A percentile compares a stretch with the other conserved stretches of the same genome.
Conservation (phyloP, 2,888 invertebrate species). For the Drosophila sordidula region DNA sequence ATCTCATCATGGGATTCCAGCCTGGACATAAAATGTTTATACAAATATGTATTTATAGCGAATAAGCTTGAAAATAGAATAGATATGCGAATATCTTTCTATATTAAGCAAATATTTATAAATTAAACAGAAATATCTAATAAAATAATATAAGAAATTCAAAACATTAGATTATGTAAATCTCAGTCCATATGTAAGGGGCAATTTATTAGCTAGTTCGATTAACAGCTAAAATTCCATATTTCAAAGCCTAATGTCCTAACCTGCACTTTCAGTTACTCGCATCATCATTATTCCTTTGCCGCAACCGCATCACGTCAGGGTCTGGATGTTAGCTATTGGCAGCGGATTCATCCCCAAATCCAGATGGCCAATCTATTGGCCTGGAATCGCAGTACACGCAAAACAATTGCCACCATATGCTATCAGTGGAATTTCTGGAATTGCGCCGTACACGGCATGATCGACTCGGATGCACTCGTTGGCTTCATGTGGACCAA, state of each 20-base stretch:
- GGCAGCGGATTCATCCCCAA: constrained; percentile 82
- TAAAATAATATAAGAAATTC: too few species aligned
- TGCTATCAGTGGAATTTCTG: constrained; percentile 84
- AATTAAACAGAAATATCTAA: too few species aligned
- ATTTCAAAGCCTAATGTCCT: too few species aligned
- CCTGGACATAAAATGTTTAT: too few species aligned
- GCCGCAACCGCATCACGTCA: constrained; percentile 82
- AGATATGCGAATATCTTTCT: too few species aligned
- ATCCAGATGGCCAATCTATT: constrained; percentile 83
- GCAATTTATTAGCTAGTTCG: too few species aligned
- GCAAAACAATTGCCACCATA: constrained; percentile 82
- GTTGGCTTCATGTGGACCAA: constrained; percentile 84
- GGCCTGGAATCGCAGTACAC: constrained; percentile 79
- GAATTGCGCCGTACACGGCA: constrained; percentile 81
- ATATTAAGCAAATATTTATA: too few species aligned
- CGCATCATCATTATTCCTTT: constrained; percentile 73
- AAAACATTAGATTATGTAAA: too few species aligned
- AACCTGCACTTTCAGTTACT: constrained; percentile 62
- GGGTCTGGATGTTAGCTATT: constrained; percentile 84
- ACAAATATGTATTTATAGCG: too few species aligned
- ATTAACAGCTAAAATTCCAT: neutral
- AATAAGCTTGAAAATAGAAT: too few species aligned
- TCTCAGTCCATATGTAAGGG: too few species aligned
- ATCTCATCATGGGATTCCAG: too few species aligned
- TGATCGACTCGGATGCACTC: constrained; percentile 83